Conservation (phyloP, 2,888 invertebrate species). For the Hydrotaea diabolus region DNA sequence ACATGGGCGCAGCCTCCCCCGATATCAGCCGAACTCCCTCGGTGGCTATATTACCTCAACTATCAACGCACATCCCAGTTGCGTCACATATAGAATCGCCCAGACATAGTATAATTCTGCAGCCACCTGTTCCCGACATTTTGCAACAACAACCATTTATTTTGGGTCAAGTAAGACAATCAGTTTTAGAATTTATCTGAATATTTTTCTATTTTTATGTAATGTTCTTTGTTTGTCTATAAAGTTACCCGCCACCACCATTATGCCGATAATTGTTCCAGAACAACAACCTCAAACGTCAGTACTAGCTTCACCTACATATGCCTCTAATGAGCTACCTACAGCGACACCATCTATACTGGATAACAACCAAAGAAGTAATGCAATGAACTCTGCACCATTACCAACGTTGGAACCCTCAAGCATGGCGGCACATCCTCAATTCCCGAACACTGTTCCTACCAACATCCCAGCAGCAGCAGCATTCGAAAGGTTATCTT, state of each 20-base stretch:
- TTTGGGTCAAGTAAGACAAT: constrained; percentile 76
- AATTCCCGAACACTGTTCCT: constrained; percentile 64
- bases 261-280: constrained; percentile 74
- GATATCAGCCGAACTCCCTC: constrained; percentile 66
- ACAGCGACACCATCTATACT: constrained; percentile 48
- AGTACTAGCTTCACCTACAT: background rate
- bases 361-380: constrained; percentile 39
- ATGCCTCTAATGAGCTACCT: background rate
- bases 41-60: constrained; percentile 71
- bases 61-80: constrained; percentile 27
- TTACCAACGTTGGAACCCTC: constrained; percentile 13
- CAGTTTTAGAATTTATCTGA: background rate
- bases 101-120: constrained; percentile 82
- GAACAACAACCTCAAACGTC: constrained; percentile 65
- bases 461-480: constrained; percentile 58
- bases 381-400: constrained; percentile 26
- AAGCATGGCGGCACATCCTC: constrained; percentile 20
- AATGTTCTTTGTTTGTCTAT: constrained; percentile 22
- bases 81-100: constrained; percentile 74
- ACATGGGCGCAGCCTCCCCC: background rate
- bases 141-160: constrained; percentile 74
- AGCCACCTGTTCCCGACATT: constrained; percentile 81
- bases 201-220: background rate
- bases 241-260: constrained; percentile 66
- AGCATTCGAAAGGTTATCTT: constrained; percentile 22